phyloP scores from a whole-genome alignment of 2,797 vertebrate species.

The Gorsachius magnificus region DNA sequence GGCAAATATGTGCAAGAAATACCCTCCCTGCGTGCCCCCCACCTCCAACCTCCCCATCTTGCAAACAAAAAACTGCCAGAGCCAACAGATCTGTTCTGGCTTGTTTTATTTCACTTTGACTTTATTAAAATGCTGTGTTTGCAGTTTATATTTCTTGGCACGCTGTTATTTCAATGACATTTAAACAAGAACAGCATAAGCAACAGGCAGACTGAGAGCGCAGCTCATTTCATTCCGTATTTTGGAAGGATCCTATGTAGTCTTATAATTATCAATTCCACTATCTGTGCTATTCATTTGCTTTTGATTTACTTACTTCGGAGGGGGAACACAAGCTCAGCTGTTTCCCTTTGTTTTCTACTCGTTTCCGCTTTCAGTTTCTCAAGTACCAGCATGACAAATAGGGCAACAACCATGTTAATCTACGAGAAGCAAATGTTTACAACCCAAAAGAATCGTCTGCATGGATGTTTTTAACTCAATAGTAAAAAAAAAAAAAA shows the following conservation, averaged over 20 bases:
- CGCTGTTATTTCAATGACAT: background rate
- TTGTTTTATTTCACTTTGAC: conserved; percentile 52
- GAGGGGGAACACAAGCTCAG: background rate
- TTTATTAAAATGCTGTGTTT: conserved; percentile 54
- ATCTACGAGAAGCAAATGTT: conserved; percentile 17
- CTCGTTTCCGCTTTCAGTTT: background rate
- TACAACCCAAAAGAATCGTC: background rate
- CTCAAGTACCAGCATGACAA: background rate
- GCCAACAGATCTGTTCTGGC: conserved; percentile 40
- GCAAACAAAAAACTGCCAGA: conserved; percentile 22
- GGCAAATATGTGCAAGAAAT: conserved; percentile 28
- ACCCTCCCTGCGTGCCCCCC: background rate
- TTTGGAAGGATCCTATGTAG: background rate
- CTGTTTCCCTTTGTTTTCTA: conserved; percentile 4
- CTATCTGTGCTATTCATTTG: background rate
- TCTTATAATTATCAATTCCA: background rate
- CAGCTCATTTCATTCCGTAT: background rate
- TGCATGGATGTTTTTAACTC: background rate
- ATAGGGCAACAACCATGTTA: background rate
- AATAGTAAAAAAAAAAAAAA: background rate
- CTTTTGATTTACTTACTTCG: background rate
- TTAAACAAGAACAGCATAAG: conserved; percentile 31
- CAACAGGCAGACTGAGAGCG: background rate
- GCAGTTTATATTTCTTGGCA: conserved; percentile 54
- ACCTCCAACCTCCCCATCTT: background rate